Evolutionary conservation across 2,888 invertebrate species (phyloP), one percentile per base, ranked within the genome.

Genomic region (Melitaea athalia): DNA sequence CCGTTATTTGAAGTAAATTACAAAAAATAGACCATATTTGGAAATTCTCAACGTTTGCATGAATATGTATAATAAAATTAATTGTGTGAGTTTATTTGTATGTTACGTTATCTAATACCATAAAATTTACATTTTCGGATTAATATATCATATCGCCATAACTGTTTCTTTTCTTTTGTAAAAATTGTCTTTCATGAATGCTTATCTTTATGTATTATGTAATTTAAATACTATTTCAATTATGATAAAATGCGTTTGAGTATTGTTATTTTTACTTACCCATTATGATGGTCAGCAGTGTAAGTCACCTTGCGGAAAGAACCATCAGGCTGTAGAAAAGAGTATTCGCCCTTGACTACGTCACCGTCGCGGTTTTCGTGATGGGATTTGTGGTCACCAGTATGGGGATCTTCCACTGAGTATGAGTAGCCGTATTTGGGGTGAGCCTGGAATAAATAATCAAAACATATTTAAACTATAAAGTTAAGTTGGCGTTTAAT

Each of bases 351-450:
- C 78, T 94, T 93, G 67, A 94, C 94, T 42, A 93, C 92, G 72
- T 94, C 94, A 10, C 94, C 94, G 60, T 94, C 94, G 47, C 93
- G 89, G 42, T 83, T 85, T 78, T 94, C 94, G 74, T 94, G 93
- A 82, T 94, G 94, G 72, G 90, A 89, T 81, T 94, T 94, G 84
- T 93, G 92, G 86, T 94, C 94, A 0, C 94, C 94, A 71, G 94
- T 94, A 83, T 94, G 94, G 14, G 93, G 93, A 79, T 94, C 94
- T 75, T 93, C 91, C 59, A 94, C 94, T 75, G 94, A 94, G 85
- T 94, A 94, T 1, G 93, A 93, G 84, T 93, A 94, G 33, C 89
- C 89, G 74, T 93, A 93, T 85, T 92, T 92, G 31, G 92, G 92
- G 74, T 93, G 89, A 76, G 93, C 90, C 93, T 92, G 81, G 78